These are phyloP conservation scores for Zelleria hepariella DNA, from an alignment of 2,888 invertebrate genomes.

Conservation along the genomic window DNA sequence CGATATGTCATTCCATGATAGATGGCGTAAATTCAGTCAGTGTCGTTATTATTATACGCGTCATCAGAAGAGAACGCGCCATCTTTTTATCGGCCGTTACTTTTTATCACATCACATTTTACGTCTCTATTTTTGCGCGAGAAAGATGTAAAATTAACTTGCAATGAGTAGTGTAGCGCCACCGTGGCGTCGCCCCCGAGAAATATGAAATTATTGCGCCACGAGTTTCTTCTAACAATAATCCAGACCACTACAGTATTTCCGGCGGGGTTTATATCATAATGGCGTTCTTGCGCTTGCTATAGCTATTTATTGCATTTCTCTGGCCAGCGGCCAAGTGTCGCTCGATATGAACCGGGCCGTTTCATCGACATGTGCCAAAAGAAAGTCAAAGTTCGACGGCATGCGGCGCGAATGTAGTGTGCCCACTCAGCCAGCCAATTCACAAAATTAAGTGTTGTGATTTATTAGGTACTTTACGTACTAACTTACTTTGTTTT, in stretches of 20 bases:
- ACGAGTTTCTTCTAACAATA: slow-evolving; percentile 16
- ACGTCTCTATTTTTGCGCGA: background rate
- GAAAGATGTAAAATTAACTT: background rate
- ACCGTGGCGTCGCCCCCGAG: background rate
- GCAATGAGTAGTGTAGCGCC: background rate
- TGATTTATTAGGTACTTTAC: slow-evolving; percentile 5
- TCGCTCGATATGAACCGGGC: slow-evolving; percentile 35
- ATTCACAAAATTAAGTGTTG: background rate
- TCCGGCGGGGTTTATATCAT: slow-evolving; percentile 41
- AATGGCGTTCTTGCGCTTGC: slow-evolving; percentile 50
- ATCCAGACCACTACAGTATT: slow-evolving; percentile 42
- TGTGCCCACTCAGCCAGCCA: background rate
- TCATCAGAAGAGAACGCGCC: background rate
- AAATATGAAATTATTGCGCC: slow-evolving; percentile 2
- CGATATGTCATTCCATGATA: background rate
- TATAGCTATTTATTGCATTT: slow-evolving; percentile 58
- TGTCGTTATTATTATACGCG: background rate
- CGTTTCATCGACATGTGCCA: slow-evolving; percentile 42
- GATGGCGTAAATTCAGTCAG: background rate
- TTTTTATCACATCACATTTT: too few relatives aligned
- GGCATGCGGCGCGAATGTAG: slow-evolving; percentile 25
- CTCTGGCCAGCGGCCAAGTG: slow-evolving; percentile 52
- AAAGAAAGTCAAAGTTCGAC: slow-evolving; percentile 65
- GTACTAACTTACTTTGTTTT: background rate
- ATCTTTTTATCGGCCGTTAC: background rate